phyloP scores from a whole-genome alignment of 35 echinoderm and acorn worm species.

The Chiridota heheva region DNA sequence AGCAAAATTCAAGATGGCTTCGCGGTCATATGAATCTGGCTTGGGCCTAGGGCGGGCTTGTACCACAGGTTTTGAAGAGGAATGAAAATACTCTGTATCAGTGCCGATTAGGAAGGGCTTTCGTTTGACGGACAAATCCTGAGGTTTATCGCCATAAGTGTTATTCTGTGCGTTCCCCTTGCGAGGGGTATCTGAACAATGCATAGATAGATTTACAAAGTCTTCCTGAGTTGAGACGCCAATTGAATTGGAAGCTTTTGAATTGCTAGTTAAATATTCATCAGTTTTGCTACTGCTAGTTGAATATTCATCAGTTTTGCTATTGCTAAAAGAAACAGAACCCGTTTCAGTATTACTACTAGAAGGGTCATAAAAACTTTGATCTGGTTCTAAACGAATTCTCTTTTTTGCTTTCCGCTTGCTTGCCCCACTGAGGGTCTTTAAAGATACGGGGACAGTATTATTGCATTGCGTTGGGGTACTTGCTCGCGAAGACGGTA shows the following conservation, averaged over 20 bases:
- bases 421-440: conserved; percentile 35
- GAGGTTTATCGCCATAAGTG: no score
- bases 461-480: conserved; percentile 48
- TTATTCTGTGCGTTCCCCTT: no score
- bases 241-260: conserved; percentile 1
- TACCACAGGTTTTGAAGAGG: no score
- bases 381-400: not conserved
- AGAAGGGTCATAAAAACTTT: no score
- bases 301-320: conserved; percentile 1
- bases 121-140: no score
- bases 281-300: no score
- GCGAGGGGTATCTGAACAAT: no score
- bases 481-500: conserved; percentile 42
- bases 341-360: not conserved
- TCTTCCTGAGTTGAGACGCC: conserved; percentile 35
- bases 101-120: no score
- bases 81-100: no score
- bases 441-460: not conserved
- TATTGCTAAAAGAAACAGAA: not conserved
- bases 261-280: no score
- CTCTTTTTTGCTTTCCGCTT: conserved; percentile 31
- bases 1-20: conserved; percentile 37
- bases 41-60: no score
- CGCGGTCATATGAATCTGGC: conserved; percentile 39
- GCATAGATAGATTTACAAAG: conserved; percentile 25